Base-by-base conservation (phyloP, 2,888 invertebrate genomes). In the Phyto melanocephala region DNA sequence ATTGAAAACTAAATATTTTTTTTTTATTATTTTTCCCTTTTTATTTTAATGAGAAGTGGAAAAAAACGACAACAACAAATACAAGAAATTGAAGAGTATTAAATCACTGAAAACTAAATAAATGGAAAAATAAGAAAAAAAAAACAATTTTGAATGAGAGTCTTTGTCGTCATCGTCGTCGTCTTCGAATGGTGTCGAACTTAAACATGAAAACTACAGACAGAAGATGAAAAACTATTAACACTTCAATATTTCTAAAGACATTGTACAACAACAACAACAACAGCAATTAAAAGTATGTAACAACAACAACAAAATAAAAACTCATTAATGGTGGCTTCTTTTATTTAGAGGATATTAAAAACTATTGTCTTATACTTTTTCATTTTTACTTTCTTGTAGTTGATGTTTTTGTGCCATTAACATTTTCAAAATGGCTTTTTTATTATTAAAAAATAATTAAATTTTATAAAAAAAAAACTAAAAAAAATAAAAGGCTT, bases 1-100 rank as follows among this genome's bases (percentile, higher is more conserved):
- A 89, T 89, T 89, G 89, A 88, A 88, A 88, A 89, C 88, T 87
- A 88, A 87, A 87, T 87, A 89, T 87, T 33, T n/a, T 20, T 86
- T 85, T 72, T 70, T 74, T 56, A 52, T 68, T 71, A 58, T 65
- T 47, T 63, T 33, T 56, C 63, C 4, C 6, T 54, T 74, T 33
- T 50, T 50, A 17, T 58, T 67, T 60, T 40, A 52, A 60, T 68
- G 62, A 63, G 70, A 80, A 28, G 47, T 65, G n/a, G n/a, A 24
- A 42, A 58, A 20, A 40, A 17, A 7, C 17, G 60, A 58, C 13
- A 56, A 74, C 35, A 65, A 63, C 5, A 63, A 72, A 8, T 58
- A 65, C 17, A 52, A 58, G 60, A 42, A 42, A 67, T 52, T 50
- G 17, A 58, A 67, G 40, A 52, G 65, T 47, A 58, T 67, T 80